Conservation (phyloP, 2,797 vertebrate genomes). For the Tarsius wallacei region DNA sequence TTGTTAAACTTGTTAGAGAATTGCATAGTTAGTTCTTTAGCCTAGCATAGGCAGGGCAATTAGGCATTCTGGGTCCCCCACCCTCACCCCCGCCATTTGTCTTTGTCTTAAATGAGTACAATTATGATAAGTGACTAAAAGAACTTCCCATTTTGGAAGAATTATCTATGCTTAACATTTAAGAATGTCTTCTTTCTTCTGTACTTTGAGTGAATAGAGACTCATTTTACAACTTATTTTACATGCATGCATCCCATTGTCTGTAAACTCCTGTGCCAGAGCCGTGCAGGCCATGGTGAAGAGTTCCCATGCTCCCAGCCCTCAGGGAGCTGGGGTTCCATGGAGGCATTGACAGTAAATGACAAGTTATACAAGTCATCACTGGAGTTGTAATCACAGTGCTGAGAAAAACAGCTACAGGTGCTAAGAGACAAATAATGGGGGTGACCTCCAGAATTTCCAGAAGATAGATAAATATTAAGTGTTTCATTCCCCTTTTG, state of each 20-base stretch:
- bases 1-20: conserved; percentile 12
- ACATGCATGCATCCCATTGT: neutral
- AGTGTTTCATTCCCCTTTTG: neutral
- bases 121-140: neutral
- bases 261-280: neutral
- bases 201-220: neutral
- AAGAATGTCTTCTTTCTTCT: conserved; percentile 11
- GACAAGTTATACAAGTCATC: neutral
- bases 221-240: neutral
- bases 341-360: neutral
- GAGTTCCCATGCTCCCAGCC: neutral
- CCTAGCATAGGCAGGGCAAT: neutral
- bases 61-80: neutral
- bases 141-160: neutral
- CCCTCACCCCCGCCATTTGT: neutral
- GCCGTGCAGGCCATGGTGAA: neutral
- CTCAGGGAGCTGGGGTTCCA: neutral
- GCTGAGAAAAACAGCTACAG: neutral
- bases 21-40: neutral
- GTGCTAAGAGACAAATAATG: neutral
- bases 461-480: neutral
- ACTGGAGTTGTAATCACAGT: neutral
- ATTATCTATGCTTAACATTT: neutral
- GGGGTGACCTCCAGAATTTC: neutral
- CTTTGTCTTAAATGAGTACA: conserved; percentile 50